Percentiles rank a stretch among this genome's conserved stretches.
These are phyloP conservation scores for Cichladusa arquata DNA, from an alignment of 2,113 vertebrate species.

Conservation along the genomic window DNA sequence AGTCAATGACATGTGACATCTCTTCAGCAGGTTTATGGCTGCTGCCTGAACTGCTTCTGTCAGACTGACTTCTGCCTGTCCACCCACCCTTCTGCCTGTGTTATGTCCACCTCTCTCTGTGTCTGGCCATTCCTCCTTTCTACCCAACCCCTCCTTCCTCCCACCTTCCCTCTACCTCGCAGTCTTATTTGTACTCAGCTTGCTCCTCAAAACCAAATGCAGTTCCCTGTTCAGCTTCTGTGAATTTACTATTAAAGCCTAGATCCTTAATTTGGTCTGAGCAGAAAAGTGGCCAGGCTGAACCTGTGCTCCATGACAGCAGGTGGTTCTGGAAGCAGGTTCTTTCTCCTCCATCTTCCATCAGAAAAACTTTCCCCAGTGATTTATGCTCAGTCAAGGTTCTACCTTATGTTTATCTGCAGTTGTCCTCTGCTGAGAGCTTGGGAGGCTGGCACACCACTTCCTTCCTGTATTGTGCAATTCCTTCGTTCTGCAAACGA, in stretches of 20 bases:
- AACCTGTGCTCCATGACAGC: background rate
- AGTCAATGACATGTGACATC: conserved; percentile 7
- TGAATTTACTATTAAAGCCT: background rate
- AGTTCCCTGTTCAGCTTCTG: background rate
- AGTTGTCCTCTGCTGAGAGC: background rate
- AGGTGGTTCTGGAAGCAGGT: background rate
- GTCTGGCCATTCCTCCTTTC: background rate
- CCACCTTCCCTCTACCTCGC: background rate
- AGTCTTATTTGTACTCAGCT: background rate
- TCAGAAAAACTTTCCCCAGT: background rate
- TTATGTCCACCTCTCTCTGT: background rate
- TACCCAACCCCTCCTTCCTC: background rate
- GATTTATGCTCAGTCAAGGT: background rate
- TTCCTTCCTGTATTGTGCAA: background rate
- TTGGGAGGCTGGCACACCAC: background rate
- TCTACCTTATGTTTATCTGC: background rate
- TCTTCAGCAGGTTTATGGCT: background rate
- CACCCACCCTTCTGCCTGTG: background rate
- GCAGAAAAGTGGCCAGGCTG: background rate
- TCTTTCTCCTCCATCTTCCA: background rate
- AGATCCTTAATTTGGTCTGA: background rate
- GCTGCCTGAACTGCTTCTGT: background rate
- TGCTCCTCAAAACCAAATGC: background rate
- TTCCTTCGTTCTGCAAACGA: background rate
- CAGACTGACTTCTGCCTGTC: background rate